Base-by-base conservation (phyloP, 2,797 vertebrate species). In the Alosa sapidissima region DNA sequence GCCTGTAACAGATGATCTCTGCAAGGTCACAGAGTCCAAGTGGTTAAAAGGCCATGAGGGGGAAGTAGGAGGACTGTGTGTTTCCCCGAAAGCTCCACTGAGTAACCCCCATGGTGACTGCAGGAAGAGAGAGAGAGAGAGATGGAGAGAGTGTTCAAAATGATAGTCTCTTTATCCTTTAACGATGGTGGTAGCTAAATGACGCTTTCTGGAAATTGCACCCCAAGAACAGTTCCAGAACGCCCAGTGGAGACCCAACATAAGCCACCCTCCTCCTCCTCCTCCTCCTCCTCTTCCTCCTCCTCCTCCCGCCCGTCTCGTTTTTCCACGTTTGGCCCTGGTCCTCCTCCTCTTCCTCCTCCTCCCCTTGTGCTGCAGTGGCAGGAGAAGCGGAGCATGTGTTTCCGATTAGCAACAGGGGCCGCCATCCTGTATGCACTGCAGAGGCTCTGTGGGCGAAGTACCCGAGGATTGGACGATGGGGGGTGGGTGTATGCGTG, bases 381-480 rank as follows among this genome's bases (percentile, higher is more conserved):
- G 85, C 84, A 58, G 68, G 83, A 87, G 87, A 89, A 92, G 93
- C 90, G 88, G 89, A 88, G 87, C 92, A 93, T 91, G 91, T 93
- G 92, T 91, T 82, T 93, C 91, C 89, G 93, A 92, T 93, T 93
- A 93, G 90, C 41, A 13, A 19, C 68, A 45, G 68, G 49, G 86
- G 68, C 84, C 88, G 89, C 91, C 89, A 90, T 93, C 91, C 90
- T 88, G 84, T 90, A 87, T 54, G 21, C 16, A 55, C 54, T 55
- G 7, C 86, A 41, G 7, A 89, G 91, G 78, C 88, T 89, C 21
- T 0, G 84, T 88, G 90, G 14, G 14, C 36, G 41, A 75, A 75
- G 68, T 19, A 75, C 13, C 68, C 14, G 68, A 33, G 36, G 68
- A 45, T 45, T 75, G 68, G 68, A 75, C 33, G 13, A 16, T 41